Conservation (phyloP, 2,888 invertebrate species). For the Drosophila longiperda region DNA sequence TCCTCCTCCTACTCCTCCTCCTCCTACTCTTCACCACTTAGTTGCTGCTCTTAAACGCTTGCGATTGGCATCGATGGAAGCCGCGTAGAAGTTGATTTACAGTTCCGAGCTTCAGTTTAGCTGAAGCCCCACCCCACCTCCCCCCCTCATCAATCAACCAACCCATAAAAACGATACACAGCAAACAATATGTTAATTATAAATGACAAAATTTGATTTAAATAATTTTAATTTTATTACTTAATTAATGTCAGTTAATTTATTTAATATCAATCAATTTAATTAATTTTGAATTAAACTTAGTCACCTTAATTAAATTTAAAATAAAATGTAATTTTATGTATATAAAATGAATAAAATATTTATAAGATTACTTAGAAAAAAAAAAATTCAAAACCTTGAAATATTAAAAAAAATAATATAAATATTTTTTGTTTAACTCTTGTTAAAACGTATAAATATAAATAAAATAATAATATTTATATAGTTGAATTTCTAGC, state of each 20-base stretch:
- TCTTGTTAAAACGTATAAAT: neutral
- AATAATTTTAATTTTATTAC: too few species aligned
- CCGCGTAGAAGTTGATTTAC: slow-evolving; percentile 34
- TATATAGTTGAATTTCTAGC: neutral
- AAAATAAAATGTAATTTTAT: too few species aligned
- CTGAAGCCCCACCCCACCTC: neutral
- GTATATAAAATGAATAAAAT: too few species aligned
- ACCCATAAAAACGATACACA: neutral
- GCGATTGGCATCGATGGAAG: slow-evolving; percentile 40
- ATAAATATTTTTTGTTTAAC: neutral
- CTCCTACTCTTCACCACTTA: neutral
- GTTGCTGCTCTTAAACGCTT: slow-evolving; percentile 15
- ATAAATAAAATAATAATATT: neutral
- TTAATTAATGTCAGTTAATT: too few species aligned
- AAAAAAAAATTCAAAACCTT: neutral
- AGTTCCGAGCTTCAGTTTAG: slow-evolving; percentile 17
- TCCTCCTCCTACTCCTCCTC: neutral
- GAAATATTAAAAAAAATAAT: neutral
- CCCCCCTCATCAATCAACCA: neutral
- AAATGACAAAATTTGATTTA: neutral
- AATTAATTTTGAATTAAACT: too few species aligned
- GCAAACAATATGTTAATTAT: neutral
- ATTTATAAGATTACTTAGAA: neutral
- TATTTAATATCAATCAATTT: too few species aligned
- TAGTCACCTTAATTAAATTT: too few species aligned